Evolutionary conservation across 1,140 invertebrate genomes (phyloP), one percentile per base, ranked within the genome.

Genomic region (Philopotamus ludificatus): DNA sequence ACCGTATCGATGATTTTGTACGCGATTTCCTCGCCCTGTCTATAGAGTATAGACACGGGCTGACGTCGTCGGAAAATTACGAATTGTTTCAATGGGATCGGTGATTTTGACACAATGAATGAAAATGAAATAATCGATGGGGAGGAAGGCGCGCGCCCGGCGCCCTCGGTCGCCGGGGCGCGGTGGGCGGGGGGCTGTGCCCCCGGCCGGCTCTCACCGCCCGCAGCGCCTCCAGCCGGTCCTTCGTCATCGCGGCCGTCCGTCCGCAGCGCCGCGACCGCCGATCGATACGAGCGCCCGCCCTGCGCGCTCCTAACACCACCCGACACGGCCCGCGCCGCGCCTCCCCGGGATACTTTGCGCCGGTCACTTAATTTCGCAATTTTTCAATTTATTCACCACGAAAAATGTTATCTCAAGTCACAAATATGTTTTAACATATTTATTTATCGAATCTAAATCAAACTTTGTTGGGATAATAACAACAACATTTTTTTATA

Each of bases 211-310:
- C 12, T 85, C 89, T 88, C 85, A 94, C 92, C 87, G 93, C 93
- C 86, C 93, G 91, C 73, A 96, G 86, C 78, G 93, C 94, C 84
- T 93, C 92, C 87, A 97, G 92, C 88, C 94, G 93, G 87, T 97
- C 94, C 87, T 96, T 97, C 81, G 93, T 95, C 94, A 97, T 97
- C 18, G 16, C 10, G 28, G 28, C 16, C 58, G 42, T 16, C 34
- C 2, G 47, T 18, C 16, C 47, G 47, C n/a, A n/a, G 47, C 18
- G 47, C 51, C 51, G 51, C 7, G 10, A 12, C 10, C 22, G 15
- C 50, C 26, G 53, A 57, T 20, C 54, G 51, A 26, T 8, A 54
- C 39, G 18, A 18, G 21, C 26, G 8, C 8, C 55, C 15, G 55
- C 23, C 53, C 18, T 1, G 15, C 53, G 47, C 20, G 2, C 15